Evolutionary conservation across 2,113 vertebrate species (phyloP).

Genomic region (Rhipidura dahli): DNA sequence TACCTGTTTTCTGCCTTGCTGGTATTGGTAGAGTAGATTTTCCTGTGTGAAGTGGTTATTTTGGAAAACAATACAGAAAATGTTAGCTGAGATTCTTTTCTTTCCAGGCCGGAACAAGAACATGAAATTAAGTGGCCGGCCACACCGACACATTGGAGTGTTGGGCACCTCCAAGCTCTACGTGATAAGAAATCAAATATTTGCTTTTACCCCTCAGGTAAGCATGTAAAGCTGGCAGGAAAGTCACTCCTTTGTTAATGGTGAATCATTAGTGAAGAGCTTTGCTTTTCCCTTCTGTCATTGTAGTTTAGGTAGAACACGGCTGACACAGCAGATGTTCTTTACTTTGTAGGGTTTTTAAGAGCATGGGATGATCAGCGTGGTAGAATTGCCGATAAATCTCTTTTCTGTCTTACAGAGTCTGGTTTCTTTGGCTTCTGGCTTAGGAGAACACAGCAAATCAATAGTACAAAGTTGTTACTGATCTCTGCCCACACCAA

Average conservation of each 20-base stretch:
- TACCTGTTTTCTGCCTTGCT: not conserved
- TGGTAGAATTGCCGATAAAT: not conserved
- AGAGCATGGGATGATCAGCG: not conserved
- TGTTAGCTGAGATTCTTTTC: not conserved
- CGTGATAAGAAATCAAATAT: conserved; percentile 89
- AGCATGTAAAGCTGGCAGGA: not conserved
- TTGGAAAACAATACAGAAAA: not conserved
- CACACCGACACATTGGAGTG: conserved; percentile 94
- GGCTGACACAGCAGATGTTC: not conserved
- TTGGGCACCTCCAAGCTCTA: conserved; percentile 98
- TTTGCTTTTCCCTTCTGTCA: not conserved
- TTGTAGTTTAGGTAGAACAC: not conserved
- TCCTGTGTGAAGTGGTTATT: not conserved
- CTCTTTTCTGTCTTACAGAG: not conserved
- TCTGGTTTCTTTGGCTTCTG: not conserved
- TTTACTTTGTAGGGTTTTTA: not conserved
- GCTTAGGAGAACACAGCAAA: not conserved
- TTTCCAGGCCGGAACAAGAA: conserved; percentile 86
- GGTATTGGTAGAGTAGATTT: not conserved
- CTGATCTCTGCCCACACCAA: not conserved
- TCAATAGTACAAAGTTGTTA: not conserved
- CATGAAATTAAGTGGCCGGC: conserved; percentile 90
- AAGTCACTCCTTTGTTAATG: not conserved
- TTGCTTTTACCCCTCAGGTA: conserved; percentile 93
- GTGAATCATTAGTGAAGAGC: not conserved